Evolutionary conservation across 2,797 vertebrate genomes (phyloP).

Genomic region (Thalassophryne amazonica): DNA sequence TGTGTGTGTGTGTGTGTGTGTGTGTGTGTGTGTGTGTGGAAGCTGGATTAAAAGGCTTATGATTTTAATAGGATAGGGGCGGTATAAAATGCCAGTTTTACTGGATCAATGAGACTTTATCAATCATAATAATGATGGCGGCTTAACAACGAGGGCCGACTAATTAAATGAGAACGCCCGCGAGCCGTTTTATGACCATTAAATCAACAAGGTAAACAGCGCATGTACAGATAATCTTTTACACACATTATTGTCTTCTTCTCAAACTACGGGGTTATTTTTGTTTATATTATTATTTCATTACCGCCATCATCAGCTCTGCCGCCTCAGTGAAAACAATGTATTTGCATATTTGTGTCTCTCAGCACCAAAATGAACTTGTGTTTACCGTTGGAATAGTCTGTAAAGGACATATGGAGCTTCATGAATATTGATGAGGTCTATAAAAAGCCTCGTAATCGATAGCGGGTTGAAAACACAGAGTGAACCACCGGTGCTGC

Average conservation of each 20-base stretch:
- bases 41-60: conserved; percentile 49
- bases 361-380: conserved; percentile 48
- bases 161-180: conserved; percentile 55
- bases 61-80: conserved; percentile 37
- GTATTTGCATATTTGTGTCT: too few relatives aligned
- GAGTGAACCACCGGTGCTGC: conserved; percentile 13
- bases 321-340: conserved; percentile 31
- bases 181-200: conserved; percentile 26
- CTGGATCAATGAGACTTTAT: conserved; percentile 67
- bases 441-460: conserved; percentile 42
- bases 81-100: conserved; percentile 36
- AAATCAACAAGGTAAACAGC: conserved; percentile 54
- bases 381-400: conserved; percentile 26
- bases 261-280: too few relatives aligned
- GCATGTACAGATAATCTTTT: conserved; percentile 55
- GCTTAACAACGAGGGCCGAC: conserved; percentile 35
- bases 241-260: conserved; percentile 55
- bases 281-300: conserved; percentile 53
- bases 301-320: conserved; percentile 39
- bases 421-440: conserved; percentile 55
- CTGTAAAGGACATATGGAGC: conserved; percentile 20
- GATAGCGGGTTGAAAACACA: conserved; percentile 42
- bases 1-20: background rate
- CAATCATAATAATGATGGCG: conserved; percentile 65
- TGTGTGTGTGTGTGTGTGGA: background rate